Conservation (phyloP, 2,797 vertebrate genomes). For the Potorous gilbertii region DNA sequence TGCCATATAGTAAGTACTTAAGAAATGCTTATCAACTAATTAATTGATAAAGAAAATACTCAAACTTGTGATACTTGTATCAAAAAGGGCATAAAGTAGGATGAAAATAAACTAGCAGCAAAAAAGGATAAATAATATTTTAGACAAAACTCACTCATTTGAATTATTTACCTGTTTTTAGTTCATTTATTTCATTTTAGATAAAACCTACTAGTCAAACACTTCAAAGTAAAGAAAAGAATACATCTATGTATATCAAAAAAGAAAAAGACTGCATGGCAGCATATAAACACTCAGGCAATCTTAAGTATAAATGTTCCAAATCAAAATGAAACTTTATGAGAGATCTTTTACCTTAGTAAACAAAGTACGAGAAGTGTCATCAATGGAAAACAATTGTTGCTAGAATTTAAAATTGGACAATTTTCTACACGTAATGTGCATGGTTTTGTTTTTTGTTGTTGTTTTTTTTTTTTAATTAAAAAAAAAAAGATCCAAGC, state of each 20-base stretch:
- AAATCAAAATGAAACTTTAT: rapidly evolving
- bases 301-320: background rate
- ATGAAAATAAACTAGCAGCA: background rate
- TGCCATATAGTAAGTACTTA: background rate
- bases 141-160: background rate
- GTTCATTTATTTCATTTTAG: background rate
- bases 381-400: rapidly evolving
- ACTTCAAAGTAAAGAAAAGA: background rate
- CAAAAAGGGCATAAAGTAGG: background rate
- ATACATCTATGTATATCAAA: rapidly evolving
- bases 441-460: rapidly evolving
- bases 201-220: background rate
- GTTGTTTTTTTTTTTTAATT: background rate
- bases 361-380: background rate
- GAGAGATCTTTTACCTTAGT: rapidly evolving
- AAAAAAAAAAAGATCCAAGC: conserved; percentile 34
- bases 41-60: background rate
- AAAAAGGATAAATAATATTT: background rate
- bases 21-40: background rate
- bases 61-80: background rate
- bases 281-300: background rate
- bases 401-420: rapidly evolving
- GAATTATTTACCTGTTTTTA: background rate
- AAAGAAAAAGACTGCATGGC: rapidly evolving
- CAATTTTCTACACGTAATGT: no score